Base-by-base conservation (phyloP, 2,888 invertebrate genomes). In the Timema cristinae region DNA sequence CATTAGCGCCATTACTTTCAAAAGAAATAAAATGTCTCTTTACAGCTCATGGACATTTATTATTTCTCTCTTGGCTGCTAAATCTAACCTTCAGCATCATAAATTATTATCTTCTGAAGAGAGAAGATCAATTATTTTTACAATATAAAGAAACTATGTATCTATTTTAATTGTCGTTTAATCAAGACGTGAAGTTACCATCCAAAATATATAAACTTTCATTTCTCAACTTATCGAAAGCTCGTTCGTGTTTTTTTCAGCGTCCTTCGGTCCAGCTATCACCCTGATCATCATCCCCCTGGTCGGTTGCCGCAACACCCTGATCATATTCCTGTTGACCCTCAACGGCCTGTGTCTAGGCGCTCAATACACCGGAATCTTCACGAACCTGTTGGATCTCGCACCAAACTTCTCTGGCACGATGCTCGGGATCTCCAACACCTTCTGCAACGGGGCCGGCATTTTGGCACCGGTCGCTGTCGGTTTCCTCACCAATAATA, bases 371-470 rank as follows among this genome's bases (percentile, higher is more conserved):
- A 67, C 72, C 8, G 81, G 80, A 15, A 79, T 78, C 73, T 77
- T 77, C n/a, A 77, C 79, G 68, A 80, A 79, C 74, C 79, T 80
- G 73, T 78, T 81, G 13, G 81, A 81, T 69, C 79, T 81, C 67
- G 79, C 81, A 0, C 78, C 80, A 7, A 79, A 80, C 72, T 80
- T 78, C 74, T 80, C 81, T n/a, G 81, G 80, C 4, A 79, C 78
- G 13, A 75, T 81, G 15, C 79, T 80, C 77, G 81, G 81, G 32
- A 77, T 81, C 48, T 79, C 80, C 16, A 81, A 81, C 73, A 77
- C 78, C 8, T 72, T 79, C 63, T 80, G 79, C 13, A 80, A 80
- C 71, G 76, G 79, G 2, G 76, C 79, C 32, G 81, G 81, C 56
- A 78, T 81, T 69, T 68, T 80, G 8, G 79, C 80, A 13, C 80